Evolutionary conservation across 2,797 vertebrate genomes (phyloP).

Genomic region (Ctenopoma kingsleyae): DNA sequence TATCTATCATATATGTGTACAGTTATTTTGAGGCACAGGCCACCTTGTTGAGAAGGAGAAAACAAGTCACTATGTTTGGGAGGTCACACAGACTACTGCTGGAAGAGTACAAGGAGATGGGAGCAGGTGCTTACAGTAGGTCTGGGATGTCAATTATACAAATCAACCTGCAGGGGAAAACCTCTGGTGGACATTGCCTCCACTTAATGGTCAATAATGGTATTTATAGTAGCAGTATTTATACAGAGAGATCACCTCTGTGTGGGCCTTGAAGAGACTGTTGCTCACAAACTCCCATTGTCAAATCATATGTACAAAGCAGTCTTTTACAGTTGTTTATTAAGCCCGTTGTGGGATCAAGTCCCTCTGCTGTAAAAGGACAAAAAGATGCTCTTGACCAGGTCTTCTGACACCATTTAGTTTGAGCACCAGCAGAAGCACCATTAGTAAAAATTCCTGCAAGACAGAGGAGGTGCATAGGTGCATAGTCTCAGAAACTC

Average conservation of each 20-base stretch:
- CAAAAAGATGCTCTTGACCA: constrained; percentile 68
- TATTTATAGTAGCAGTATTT: constrained; percentile 56
- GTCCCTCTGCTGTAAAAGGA: constrained; percentile 67
- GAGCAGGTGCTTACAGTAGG: constrained; percentile 34
- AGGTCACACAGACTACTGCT: constrained; percentile 73
- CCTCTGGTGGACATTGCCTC: constrained; percentile 59
- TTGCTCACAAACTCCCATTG: constrained; percentile 53
- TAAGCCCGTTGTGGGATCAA: constrained; percentile 56
- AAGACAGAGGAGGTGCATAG: constrained; percentile 83
- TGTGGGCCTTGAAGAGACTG: constrained; percentile 36
- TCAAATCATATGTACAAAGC: constrained; percentile 74
- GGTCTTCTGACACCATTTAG: constrained; percentile 75
- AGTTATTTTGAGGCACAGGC: constrained; percentile 93
- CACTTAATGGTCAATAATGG: constrained; percentile 48
- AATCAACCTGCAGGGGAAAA: constrained; percentile 64
- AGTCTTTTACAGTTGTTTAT: constrained; percentile 62
- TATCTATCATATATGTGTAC: constrained; percentile 86
- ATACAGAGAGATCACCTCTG: constrained; percentile 45
- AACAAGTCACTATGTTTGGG: constrained; percentile 84
- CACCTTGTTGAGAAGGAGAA: constrained; percentile 90
- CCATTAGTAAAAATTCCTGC: constrained; percentile 83
- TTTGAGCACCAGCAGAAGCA: constrained; percentile 87
- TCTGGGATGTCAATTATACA: constrained; percentile 55
- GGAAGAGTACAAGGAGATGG: constrained; percentile 54
- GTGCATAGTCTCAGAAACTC: constrained; percentile 78